These are phyloP conservation scores for Nephila pilipes DNA, from an alignment of 1,140 invertebrate species.

Conservation along the genomic window DNA sequence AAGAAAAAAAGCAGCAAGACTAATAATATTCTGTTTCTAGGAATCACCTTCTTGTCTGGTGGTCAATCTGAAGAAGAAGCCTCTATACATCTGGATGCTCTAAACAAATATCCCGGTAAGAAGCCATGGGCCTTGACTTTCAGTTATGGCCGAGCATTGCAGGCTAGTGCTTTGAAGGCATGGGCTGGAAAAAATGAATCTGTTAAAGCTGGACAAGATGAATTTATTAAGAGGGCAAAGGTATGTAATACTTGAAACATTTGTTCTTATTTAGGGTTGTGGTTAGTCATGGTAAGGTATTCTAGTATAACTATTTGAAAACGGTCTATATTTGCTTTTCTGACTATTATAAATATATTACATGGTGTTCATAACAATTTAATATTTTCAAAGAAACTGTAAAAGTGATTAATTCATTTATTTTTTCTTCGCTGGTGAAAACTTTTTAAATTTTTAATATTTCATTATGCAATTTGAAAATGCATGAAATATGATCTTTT, in stretches of 20 bases:
- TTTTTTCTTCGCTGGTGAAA: no score
- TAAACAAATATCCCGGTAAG: slow-evolving; percentile 90
- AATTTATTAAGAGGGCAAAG: slow-evolving; percentile 95
- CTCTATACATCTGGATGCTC: slow-evolving; percentile 95
- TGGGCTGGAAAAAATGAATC: slow-evolving; percentile 96
- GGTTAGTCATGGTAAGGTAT: no score
- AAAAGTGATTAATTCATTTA: no score
- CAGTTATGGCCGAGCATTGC: slow-evolving; percentile 93
- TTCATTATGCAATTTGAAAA: no score
- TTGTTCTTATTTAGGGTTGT: not conserved
- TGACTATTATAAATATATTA: no score
- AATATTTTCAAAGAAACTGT: no score
- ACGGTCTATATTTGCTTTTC: no score
- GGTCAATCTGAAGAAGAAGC: slow-evolving; percentile 98
- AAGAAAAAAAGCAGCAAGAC: no score
- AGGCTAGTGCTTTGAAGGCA: slow-evolving; percentile 94
- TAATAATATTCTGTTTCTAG: slow-evolving; percentile 83
- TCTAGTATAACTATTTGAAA: no score
- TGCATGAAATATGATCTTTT: no score
- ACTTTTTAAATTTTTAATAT: no score
- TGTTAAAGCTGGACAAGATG: slow-evolving; percentile 89
- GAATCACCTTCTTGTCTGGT: slow-evolving; percentile 96
- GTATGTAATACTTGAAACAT: slow-evolving; percentile 79
- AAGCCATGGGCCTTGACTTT: slow-evolving; percentile 98
- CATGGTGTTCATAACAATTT: no score